These are phyloP conservation scores for Stictocephala bisonia DNA, from an alignment of 2,888 invertebrate genomes.

Conservation along the genomic window DNA sequence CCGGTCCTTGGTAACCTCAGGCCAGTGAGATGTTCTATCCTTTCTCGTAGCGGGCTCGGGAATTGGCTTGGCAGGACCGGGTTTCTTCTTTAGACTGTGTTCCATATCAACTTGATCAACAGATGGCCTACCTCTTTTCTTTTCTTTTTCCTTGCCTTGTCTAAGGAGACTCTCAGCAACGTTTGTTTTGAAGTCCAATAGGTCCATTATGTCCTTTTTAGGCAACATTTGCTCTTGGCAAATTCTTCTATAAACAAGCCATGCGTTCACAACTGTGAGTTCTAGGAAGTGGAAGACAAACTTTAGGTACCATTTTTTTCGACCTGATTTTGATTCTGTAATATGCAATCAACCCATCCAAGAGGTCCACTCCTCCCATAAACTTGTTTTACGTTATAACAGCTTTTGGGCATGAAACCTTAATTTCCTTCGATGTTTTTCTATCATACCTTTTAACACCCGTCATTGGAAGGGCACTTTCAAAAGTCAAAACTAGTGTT, in stretches of 20 bases:
- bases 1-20: no score
- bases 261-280: constrained; percentile 25
- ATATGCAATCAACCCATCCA: not conserved
- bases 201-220: not conserved
- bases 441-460: no score
- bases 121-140: constrained; percentile 11
- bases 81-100: not conserved
- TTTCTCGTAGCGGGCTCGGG: no score
- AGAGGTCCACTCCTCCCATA: not conserved
- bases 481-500: no score
- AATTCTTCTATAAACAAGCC: constrained; percentile 12
- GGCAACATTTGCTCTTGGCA: not conserved
- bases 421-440: no score
- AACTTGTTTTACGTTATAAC: no score
- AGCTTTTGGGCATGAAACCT: no score
- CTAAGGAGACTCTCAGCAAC: constrained; percentile 1
- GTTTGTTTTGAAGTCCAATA: constrained; percentile 15
- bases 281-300: constrained; percentile 22
- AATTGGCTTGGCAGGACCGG: not conserved
- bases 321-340: constrained; percentile 14
- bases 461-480: no score
- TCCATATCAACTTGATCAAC: not conserved
- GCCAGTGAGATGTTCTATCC: no score
- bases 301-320: constrained; percentile 12
- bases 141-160: not conserved